These are phyloP conservation scores for Enteromius anoplus DNA, from an alignment of 2,797 vertebrate genomes.

Conservation along the genomic window DNA sequence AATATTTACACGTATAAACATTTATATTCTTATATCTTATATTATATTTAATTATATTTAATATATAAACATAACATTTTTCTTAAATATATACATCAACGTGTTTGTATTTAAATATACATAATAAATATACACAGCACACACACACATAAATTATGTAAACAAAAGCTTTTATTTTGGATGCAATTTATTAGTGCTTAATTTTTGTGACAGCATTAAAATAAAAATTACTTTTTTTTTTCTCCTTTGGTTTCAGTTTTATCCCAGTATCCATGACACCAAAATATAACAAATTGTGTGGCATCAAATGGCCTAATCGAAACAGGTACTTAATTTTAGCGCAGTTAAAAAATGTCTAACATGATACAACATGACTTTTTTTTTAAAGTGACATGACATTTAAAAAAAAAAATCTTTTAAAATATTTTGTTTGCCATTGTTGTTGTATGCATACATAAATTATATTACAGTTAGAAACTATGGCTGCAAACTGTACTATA, in stretches of 20 bases:
- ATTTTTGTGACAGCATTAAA: no score
- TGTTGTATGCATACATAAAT: background rate
- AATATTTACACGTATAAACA: no score
- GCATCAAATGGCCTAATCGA: background rate
- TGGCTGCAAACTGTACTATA: background rate
- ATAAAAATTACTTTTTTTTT: background rate
- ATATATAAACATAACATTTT: no score
- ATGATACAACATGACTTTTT: background rate
- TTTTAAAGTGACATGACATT: no score
- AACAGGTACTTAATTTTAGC: background rate
- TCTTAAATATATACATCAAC: no score
- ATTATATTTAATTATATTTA: no score
- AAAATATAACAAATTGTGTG: background rate
- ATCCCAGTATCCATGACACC: background rate
- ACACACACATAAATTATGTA: no score
- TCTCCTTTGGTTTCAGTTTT: background rate
- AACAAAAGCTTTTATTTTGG: no score
- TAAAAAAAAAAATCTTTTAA: background rate
- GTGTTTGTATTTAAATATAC: no score
- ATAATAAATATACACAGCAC: no score
- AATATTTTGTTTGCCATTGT: background rate
- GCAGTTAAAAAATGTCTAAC: background rate
- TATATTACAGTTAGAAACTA: background rate
- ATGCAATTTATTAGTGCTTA: no score
- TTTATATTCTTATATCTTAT: no score